These are phyloP conservation scores for Anarrhichthys ocellatus DNA, from an alignment of 2,113 vertebrate species.

Conservation along the genomic window DNA sequence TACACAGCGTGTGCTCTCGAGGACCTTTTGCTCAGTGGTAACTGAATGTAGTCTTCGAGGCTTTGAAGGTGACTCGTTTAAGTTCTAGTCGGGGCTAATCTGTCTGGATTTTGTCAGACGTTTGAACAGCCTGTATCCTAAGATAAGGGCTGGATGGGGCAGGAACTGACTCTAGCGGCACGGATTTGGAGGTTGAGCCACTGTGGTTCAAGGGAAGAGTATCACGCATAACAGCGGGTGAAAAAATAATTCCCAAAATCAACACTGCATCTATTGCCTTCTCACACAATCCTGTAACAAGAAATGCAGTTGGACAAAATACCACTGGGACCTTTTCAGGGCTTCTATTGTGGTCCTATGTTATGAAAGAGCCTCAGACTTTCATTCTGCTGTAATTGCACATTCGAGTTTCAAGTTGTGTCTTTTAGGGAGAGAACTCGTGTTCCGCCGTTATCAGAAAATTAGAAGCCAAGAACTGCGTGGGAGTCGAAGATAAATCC, in stretches of 20 bases:
- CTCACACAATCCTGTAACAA: constrained; percentile 49
- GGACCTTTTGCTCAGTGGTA: constrained; percentile 67
- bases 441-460: constrained; percentile 84
- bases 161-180: constrained; percentile 63
- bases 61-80: constrained; percentile 82
- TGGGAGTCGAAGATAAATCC: constrained; percentile 81
- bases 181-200: constrained; percentile 73
- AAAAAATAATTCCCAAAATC: constrained; percentile 71
- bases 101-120: constrained; percentile 76
- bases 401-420: constrained; percentile 76
- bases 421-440: constrained; percentile 72
- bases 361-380: constrained; percentile 56
- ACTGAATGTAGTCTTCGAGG: constrained; percentile 74
- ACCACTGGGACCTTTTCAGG: constrained; percentile 12
- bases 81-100: constrained; percentile 81
- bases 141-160: constrained; percentile 77
- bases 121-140: constrained; percentile 76
- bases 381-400: constrained; percentile 78
- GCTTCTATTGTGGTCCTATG: constrained; percentile 54
- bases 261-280: constrained; percentile 61
- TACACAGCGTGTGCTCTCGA: constrained; percentile 52
- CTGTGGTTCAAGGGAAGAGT: constrained; percentile 39
- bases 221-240: constrained; percentile 53
- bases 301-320: constrained; percentile 53
- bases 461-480: constrained; percentile 82